Evolutionary conservation across 2,113 vertebrate genomes (phyloP).

Genomic region (Poecilia latipinna): DNA sequence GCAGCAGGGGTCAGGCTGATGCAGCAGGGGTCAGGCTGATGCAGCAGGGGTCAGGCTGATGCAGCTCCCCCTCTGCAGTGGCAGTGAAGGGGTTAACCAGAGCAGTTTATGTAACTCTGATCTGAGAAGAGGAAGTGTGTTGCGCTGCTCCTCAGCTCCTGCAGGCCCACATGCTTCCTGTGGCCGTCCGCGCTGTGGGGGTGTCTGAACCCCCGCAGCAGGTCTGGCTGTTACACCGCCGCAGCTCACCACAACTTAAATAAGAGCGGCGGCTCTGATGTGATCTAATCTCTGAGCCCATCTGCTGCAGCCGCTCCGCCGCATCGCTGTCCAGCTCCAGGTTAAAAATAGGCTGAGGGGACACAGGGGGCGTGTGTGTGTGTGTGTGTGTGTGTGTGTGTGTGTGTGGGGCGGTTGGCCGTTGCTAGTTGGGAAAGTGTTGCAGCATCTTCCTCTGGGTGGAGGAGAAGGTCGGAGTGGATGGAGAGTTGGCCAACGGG

Average conservation of each 20-base stretch:
- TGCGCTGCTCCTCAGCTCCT: conserved; percentile 66
- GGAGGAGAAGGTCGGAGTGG: conserved; percentile 25
- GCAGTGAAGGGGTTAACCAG: not conserved
- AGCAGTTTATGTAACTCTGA: conserved; percentile 44
- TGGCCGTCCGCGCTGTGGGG: conserved; percentile 59
- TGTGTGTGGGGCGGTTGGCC: conserved; percentile 20
- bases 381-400: not conserved
- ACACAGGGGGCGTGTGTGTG: conserved; percentile 2
- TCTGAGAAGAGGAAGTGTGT: conserved; percentile 78
- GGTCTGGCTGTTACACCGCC: conserved; percentile 73
- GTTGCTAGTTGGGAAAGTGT: conserved; percentile 53
- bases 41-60: too few relatives aligned
- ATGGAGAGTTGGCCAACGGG: conserved; percentile 34
- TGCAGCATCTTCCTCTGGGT: conserved; percentile 55
- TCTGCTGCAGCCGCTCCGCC: conserved; percentile 44
- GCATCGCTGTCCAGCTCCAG: conserved; percentile 13
- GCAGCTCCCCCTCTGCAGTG: not conserved
- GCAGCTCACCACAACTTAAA: conserved; percentile 68
- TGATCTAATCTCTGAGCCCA: conserved; percentile 68
- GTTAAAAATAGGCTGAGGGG: conserved; percentile 19
- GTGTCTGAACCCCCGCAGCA: conserved; percentile 35
- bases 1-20: too few relatives aligned
- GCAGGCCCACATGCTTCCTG: conserved; percentile 75
- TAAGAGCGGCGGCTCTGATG: conserved; percentile 65
- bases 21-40: too few relatives aligned